Evolutionary conservation across 2,888 invertebrate genomes (phyloP).

Genomic region (Cataglyphis rosenhaueri): DNA sequence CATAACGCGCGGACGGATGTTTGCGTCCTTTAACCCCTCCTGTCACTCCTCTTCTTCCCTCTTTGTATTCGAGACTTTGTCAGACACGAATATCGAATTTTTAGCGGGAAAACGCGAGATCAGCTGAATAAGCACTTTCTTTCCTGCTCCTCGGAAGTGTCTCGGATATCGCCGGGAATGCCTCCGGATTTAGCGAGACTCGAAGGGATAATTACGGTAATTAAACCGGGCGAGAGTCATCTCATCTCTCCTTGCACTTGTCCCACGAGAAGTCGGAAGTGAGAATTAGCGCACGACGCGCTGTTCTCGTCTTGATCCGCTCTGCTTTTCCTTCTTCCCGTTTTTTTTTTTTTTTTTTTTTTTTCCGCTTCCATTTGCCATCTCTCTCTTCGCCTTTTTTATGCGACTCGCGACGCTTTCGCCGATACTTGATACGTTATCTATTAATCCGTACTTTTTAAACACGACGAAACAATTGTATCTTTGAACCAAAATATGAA

Average conservation of each 20-base stretch:
- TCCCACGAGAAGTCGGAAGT: slow-evolving; percentile 46
- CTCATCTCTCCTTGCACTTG: slow-evolving; percentile 58
- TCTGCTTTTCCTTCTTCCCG: slow-evolving; percentile 2
- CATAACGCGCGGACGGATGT: slow-evolving; percentile 63
- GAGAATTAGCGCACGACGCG: slow-evolving; percentile 20
- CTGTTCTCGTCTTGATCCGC: neutral
- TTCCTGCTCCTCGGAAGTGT: neutral
- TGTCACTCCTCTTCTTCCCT: too few relatives aligned
- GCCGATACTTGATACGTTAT: neutral
- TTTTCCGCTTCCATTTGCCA: neutral
- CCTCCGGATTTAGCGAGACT: slow-evolving; percentile 61
- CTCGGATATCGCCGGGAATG: slow-evolving; percentile 21
- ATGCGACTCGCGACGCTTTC: neutral
- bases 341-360: neutral
- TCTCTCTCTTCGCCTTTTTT: neutral
- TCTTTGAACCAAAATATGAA: neutral
- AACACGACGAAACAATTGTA: neutral
- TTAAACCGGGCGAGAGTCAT: slow-evolving; percentile 72
- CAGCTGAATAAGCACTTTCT: slow-evolving; percentile 2
- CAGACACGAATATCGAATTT: slow-evolving; percentile 58
- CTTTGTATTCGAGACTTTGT: neutral
- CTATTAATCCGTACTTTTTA: neutral
- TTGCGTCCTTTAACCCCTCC: slow-evolving; percentile 46
- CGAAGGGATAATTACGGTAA: slow-evolving; percentile 71
- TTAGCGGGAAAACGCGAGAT: slow-evolving; percentile 49